Base-by-base conservation (phyloP, 1,140 invertebrate genomes). In the Lepidurus couesii region DNA sequence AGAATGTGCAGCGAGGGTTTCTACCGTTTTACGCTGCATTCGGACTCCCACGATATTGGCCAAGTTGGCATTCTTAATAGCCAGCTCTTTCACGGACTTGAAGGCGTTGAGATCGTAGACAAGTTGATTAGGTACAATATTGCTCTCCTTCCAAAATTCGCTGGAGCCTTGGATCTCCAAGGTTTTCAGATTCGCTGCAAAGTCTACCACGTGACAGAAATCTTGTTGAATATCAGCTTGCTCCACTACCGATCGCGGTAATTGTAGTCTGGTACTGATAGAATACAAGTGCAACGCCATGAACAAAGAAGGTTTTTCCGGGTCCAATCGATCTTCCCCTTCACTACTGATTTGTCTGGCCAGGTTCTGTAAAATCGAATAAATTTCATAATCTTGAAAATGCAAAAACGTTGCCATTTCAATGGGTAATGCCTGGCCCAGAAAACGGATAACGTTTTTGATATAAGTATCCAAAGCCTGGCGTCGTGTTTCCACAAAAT, bases 181-280 rank as follows among this genome's bases (percentile, higher is more conserved):
- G 13, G 85, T 86, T 24, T 87, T 88, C 9, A 95, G 83, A 82
- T 92, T 90, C 1, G 91, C 92, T 84, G 93, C 93, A 83, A 95
- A 94, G 84, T 98, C 95, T 77, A 98, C 84, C 7, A 97, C 90
- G 83, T 97, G 93, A 81, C 93, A 94, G 80, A 97, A 92, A 85
- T 97, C 93, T 82, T 90, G 91, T 82, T 88, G 87, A 84, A 88
- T 89, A 80, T 91, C 90, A 78, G 88, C 85, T 74, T 90, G 89
- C 86, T 92, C 89, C 75, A 90, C 86, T 3, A 89, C 87, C 24
- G 95, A 92, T 84, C 95, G 93, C 1, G 95, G 92, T 81, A 94
- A 89, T 84, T 93, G 93, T 10, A 96, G 87, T 81, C 95, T 88
- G 84, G 95, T 91, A 82, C 92, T 95, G 75, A 98, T 91, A 26